phyloP scores from a whole-genome alignment of 2,888 invertebrate genomes.

The Drosophila prolongata region DNA sequence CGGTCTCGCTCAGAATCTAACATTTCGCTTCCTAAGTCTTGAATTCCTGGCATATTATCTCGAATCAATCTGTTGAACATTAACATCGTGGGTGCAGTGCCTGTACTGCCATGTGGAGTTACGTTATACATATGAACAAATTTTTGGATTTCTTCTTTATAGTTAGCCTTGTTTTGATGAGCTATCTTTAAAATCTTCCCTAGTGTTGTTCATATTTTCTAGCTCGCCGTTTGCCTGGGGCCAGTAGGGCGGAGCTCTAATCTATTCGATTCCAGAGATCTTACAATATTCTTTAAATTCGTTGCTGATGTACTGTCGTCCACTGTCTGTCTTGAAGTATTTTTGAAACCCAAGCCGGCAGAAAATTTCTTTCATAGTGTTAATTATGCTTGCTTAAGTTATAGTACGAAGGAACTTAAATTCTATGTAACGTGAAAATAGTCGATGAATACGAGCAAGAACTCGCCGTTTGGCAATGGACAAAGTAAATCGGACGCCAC shows the following conservation, averaged over 20 bases:
- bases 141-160: neutral
- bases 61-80: neutral
- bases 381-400: neutral
- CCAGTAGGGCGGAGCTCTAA: too few relatives aligned
- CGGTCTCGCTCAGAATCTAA: too few relatives aligned
- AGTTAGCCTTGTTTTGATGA: neutral
- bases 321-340: neutral
- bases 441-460: neutral
- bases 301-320: too few relatives aligned
- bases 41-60: too few relatives aligned
- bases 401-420: neutral
- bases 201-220: too few relatives aligned
- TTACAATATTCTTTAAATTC: too few relatives aligned
- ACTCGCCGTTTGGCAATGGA: neutral
- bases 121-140: neutral
- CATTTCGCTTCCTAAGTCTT: too few relatives aligned
- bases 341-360: neutral
- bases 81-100: neutral
- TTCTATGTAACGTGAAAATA: neutral
- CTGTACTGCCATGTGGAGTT: neutral
- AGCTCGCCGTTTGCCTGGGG: too few relatives aligned
- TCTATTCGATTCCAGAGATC: too few relatives aligned
- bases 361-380: neutral
- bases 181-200: neutral
- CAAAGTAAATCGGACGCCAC: neutral